Conservation (phyloP, 2,888 invertebrate genomes). For the Taenaris catops region DNA sequence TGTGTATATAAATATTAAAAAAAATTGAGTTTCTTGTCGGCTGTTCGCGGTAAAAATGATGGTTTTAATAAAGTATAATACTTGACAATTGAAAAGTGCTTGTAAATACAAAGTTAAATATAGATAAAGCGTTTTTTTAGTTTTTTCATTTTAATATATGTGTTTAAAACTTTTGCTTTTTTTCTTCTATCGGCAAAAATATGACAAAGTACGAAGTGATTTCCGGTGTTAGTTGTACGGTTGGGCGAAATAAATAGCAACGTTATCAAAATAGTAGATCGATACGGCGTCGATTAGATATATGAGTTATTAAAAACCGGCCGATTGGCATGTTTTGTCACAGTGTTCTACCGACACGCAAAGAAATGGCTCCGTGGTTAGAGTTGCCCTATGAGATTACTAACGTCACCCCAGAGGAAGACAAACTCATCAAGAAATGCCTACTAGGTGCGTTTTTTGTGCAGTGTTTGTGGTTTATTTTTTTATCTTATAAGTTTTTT, state of each 20-base stretch:
- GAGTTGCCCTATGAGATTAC: conserved; percentile 56
- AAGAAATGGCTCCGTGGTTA: conserved; percentile 50
- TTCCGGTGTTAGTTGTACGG: not conserved
- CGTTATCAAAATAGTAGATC: conserved; percentile 18
- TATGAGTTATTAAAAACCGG: conserved; percentile 33
- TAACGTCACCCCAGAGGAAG: conserved; percentile 52
- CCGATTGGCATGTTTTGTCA: conserved; percentile 23
- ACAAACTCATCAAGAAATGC: conserved; percentile 60
- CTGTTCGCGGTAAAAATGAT: too few relatives aligned
- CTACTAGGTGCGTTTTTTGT: conserved; percentile 51
- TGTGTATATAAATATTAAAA: too few relatives aligned
- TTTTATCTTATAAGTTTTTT: not conserved
- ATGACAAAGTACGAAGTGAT: too few relatives aligned
- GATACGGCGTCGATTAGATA: conserved; percentile 25
- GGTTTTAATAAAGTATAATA: too few relatives aligned
- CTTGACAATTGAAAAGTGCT: too few relatives aligned
- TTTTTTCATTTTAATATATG: too few relatives aligned
- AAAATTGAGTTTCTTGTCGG: too few relatives aligned
- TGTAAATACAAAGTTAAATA: too few relatives aligned
- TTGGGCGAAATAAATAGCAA: conserved; percentile 1
- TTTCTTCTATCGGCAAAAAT: too few relatives aligned
- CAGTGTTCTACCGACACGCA: conserved; percentile 24
- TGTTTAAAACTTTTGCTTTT: too few relatives aligned
- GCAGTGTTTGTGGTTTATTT: conserved; percentile 22
- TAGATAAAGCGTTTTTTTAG: too few relatives aligned